A percentile compares a stretch with the other conserved stretches of the same genome.
Conservation (phyloP, 2,888 invertebrate species). For the Xestia rhomboidea region DNA sequence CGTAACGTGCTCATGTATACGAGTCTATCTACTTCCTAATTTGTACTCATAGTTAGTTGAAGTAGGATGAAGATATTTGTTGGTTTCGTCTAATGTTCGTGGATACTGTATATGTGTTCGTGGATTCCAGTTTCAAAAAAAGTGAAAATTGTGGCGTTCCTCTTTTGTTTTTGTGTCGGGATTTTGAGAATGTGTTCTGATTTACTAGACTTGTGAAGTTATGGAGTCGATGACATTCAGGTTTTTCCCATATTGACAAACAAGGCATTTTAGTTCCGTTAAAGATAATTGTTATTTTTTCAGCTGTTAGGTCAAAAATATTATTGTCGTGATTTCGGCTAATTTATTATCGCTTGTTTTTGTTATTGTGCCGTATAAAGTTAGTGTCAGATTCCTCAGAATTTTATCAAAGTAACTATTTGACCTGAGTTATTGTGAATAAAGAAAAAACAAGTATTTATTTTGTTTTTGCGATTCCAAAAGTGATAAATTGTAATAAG, state of each 20-base stretch:
- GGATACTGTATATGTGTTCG: neutral
- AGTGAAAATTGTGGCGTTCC: neutral
- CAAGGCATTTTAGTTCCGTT: neutral
- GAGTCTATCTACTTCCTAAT: conserved; percentile 11
- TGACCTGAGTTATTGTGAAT: neutral
- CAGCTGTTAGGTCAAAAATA: neutral
- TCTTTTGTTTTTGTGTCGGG: neutral
- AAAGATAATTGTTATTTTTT: conserved; percentile 3
- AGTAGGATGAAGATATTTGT: neutral
- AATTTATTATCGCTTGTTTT: conserved; percentile 34
- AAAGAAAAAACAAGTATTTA: neutral
- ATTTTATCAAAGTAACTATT: neutral
- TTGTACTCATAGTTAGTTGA: neutral
- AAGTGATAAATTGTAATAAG: neutral
- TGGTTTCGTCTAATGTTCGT: neutral
- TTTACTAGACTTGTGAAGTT: neutral
- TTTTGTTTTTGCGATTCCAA: neutral
- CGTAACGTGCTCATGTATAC: neutral
- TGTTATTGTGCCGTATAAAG: conserved; percentile 20
- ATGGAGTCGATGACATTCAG: neutral
- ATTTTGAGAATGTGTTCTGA: no score
- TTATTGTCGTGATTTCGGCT: conserved; percentile 6
- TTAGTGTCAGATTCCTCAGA: neutral
- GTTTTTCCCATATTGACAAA: neutral
- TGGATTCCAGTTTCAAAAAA: neutral